Base-by-base conservation (phyloP, 2,888 invertebrate species). In the Lycocerus yunnanus region DNA sequence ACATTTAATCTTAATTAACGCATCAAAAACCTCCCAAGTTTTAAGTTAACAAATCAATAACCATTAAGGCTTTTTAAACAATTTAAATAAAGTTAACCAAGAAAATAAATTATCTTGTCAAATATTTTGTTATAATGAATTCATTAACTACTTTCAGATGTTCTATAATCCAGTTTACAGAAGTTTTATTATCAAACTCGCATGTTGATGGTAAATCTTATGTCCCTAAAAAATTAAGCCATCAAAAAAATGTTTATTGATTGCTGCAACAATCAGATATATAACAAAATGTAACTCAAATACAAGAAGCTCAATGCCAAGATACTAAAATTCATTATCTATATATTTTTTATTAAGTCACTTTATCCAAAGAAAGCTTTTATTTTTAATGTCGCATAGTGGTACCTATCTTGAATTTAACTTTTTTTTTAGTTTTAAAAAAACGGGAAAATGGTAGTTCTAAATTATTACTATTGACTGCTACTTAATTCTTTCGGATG, bases 1-100 rank as follows among this genome's bases (percentile, higher is more conserved):
- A 43, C 43, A 18, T 66, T 58, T 71, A 66, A 71, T 66, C 65
- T 66, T 59, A 71, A 71, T 71, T 66, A 71, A 43, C 59, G 66
- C 59, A 71, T 66, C 66, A 20, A 27, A 58, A 58, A 15, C 18
- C 66, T 71, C 65, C 65, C 16, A 71, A 58, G 59, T 24, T 58
- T 65, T 24, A 66, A 71, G 65, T 63, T 63, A 63, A 71, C 24
- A 59, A 66, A 71, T 71, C 66, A 66, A 71, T 66, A 66, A 21
- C 59, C 59, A 71, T 71, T 71, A 66, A 13, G 18, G 43, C n/a
- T 43, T 43, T 43, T 43, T 43, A 43, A 43, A 43, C 43, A 43
- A n/a, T 43, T 43, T 43, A 43, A 43, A 43, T 43, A 43, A 43
- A 43, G 43, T n/a, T 43, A 43, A 43, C 43, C n/a, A 10, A 43